phyloP scores from a whole-genome alignment of 2,888 invertebrate genomes.

The Beris chalybata region DNA sequence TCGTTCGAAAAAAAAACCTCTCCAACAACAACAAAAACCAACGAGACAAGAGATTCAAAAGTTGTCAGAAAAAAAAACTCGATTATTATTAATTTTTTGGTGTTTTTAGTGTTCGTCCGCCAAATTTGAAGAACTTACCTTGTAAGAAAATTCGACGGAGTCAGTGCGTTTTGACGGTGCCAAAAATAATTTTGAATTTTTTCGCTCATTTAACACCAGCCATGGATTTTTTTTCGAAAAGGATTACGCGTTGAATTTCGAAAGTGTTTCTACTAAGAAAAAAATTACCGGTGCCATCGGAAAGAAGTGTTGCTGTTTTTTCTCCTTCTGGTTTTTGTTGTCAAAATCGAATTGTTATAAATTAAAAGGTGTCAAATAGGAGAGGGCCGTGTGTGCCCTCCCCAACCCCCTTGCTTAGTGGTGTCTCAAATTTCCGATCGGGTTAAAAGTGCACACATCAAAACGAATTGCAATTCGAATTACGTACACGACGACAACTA shows the following conservation, averaged over 20 bases:
- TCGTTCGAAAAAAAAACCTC: conserved; percentile 15
- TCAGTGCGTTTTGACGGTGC: background rate
- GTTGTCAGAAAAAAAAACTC: too few relatives aligned
- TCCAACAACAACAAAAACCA: conserved; percentile 3
- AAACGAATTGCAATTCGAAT: conserved; percentile 19
- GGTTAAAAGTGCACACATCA: conserved; percentile 6
- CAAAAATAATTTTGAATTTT: too few relatives aligned
- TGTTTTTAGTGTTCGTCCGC: background rate
- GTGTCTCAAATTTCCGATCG: conserved; percentile 12
- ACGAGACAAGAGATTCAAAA: too few relatives aligned
- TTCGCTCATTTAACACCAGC: background rate
- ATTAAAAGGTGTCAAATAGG: background rate
- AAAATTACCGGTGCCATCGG: too few relatives aligned
- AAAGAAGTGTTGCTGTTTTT: too few relatives aligned
- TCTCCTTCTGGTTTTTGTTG: too few relatives aligned
- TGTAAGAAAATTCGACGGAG: background rate
- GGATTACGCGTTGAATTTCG: too few relatives aligned
- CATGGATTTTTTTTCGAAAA: background rate
- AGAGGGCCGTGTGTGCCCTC: conserved; percentile 29
- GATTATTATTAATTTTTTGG: background rate
- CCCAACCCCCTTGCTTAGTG: background rate
- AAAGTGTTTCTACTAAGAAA: too few relatives aligned
- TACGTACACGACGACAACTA: background rate
- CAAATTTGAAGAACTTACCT: background rate
- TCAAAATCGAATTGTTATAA: too few relatives aligned